Evolutionary conservation across 37 sponge, comb jelly and placozoan species (phyloP).

Genomic region (Haliclona indistincta): DNA sequence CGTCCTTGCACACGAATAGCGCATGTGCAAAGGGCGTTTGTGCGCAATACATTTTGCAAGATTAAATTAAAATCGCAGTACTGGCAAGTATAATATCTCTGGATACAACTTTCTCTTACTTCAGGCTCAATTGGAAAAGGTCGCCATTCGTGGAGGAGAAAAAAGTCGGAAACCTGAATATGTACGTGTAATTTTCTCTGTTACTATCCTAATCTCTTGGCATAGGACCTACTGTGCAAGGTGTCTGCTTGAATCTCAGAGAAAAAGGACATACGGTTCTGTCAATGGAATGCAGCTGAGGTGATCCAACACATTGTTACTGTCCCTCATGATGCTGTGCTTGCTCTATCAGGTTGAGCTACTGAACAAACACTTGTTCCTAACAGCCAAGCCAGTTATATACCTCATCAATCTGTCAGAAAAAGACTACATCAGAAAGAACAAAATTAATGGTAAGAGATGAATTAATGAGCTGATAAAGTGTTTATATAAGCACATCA

Average conservation of each 20-base stretch:
- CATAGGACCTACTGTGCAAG: conserved; percentile 62
- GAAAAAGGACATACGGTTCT: conserved; percentile 76
- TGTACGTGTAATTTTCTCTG: no score
- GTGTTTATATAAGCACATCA: no score
- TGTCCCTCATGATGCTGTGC: background rate
- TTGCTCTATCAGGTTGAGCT: conserved; percentile 67
- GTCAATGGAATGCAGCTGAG: conserved; percentile 63
- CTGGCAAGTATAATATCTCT: no score
- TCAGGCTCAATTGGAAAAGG: conserved; percentile 71
- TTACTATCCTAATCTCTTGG: no score
- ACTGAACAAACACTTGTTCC: conserved; percentile 93
- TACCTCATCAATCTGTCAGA: conserved; percentile 96
- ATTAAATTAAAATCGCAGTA: no score
- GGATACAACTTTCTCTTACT: no score
- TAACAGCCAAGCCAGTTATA: conserved; percentile 93
- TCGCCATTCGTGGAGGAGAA: conserved; percentile 78
- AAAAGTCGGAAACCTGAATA: conserved; percentile 85
- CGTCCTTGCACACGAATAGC: no score
- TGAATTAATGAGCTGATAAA: no score
- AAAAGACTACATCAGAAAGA: conserved; percentile 92
- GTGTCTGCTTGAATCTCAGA: conserved; percentile 37
- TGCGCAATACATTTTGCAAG: no score
- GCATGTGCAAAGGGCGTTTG: no score
- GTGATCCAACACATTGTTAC: conserved; percentile 21
- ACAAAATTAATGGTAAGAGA: no score